Evolutionary conservation across 1,140 invertebrate species (phyloP).

Genomic region (Pomacea maculata): DNA sequence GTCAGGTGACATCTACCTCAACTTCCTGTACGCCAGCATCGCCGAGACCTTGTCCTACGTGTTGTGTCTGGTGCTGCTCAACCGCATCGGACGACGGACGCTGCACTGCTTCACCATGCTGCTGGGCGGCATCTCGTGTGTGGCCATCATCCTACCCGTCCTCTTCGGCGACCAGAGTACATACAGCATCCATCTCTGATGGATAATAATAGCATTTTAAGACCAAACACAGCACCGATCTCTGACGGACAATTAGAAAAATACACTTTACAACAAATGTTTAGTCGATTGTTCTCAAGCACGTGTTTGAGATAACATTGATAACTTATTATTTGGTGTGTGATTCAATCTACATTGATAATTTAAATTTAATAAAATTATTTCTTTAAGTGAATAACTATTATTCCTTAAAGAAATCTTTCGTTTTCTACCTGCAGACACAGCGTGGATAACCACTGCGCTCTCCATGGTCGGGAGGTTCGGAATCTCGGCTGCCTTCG

Average conservation of each 20-base stretch:
- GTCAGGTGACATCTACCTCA: conserved; percentile 58
- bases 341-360: too few species aligned
- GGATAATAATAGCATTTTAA: too few species aligned
- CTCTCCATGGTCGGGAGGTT: conserved; percentile 51
- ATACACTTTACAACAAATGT: too few species aligned
- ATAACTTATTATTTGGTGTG: too few species aligned
- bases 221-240: too few species aligned
- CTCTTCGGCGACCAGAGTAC: conserved; percentile 42
- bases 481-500: conserved; percentile 58
- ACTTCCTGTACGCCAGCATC: conserved; percentile 66
- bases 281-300: too few species aligned
- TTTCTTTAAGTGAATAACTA: neutral
- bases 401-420: neutral
- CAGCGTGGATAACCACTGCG: conserved; percentile 35
- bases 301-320: too few species aligned
- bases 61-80: conserved; percentile 43
- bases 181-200: neutral
- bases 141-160: conserved; percentile 48
- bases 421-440: conserved; percentile 20
- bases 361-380: too few species aligned
- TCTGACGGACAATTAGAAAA: too few species aligned
- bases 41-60: conserved; percentile 78
- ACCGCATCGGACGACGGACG: conserved; percentile 45
- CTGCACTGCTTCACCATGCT: conserved; percentile 50
- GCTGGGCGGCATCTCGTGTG: conserved; percentile 47